These are phyloP conservation scores for Hydriomena furcata DNA, from an alignment of 2,888 invertebrate genomes.

Conservation along the genomic window DNA sequence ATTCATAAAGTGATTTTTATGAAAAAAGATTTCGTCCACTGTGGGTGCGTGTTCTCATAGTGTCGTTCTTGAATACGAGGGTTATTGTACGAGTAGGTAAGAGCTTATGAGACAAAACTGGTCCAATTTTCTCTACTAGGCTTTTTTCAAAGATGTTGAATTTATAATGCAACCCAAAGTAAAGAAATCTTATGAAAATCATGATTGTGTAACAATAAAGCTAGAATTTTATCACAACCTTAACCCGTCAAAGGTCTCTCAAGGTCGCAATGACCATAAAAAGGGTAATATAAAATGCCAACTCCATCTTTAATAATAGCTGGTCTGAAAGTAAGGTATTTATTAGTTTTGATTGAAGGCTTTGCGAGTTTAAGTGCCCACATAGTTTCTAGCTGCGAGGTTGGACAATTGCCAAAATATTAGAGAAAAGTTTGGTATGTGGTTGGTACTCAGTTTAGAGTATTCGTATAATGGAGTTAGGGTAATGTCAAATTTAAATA, in stretches of 20 bases:
- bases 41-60: too few species aligned
- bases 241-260: constrained; percentile 20
- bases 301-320: constrained; percentile 30
- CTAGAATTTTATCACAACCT: constrained; percentile 9
- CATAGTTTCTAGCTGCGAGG: not conserved
- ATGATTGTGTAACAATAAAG: not conserved
- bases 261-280: constrained; percentile 30
- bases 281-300: constrained; percentile 30
- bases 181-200: not conserved
- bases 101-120: too few species aligned
- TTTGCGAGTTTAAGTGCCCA: constrained; percentile 16
- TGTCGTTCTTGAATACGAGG: too few species aligned
- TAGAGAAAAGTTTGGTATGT: constrained; percentile 2
- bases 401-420: constrained; percentile 17
- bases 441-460: too few species aligned
- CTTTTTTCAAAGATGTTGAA: too few species aligned
- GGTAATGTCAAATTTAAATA: too few species aligned
- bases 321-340: constrained; percentile 24
- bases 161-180: too few species aligned
- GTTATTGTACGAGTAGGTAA: too few species aligned
- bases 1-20: too few species aligned
- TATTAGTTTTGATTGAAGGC: constrained; percentile 30
- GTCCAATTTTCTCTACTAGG: too few species aligned
- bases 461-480: too few species aligned
- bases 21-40: too few species aligned